Evolutionary conservation across 2,888 invertebrate genomes (phyloP).

Genomic region (Endotricha flammealis): DNA sequence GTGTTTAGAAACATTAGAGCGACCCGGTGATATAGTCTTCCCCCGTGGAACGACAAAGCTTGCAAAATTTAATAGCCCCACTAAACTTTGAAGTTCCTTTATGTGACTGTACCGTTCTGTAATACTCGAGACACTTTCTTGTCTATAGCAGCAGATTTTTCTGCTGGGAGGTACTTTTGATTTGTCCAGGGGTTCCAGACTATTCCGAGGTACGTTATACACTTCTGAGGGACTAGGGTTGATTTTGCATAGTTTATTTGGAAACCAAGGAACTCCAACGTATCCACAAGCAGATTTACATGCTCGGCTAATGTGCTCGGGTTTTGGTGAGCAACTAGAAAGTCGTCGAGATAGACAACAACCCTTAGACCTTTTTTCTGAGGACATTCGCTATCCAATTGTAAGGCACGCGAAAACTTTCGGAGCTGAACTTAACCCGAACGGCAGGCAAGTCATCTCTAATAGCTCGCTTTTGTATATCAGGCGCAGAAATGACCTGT

Average conservation of each 20-base stretch:
- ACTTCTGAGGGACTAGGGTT: background rate
- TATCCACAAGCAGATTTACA: too few species aligned
- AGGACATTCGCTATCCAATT: slow-evolving; percentile 17
- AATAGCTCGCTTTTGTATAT: slow-evolving; percentile 7
- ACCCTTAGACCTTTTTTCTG: too few species aligned
- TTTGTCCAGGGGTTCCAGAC: too few species aligned
- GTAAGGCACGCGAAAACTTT: slow-evolving; percentile 16
- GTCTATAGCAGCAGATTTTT: too few species aligned
- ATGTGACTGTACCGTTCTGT: too few species aligned
- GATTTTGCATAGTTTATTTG: slow-evolving; percentile 13
- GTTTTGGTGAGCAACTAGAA: slow-evolving; percentile 9
- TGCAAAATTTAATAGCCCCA: slow-evolving; percentile 16
- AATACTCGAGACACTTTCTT: slow-evolving; percentile 3
- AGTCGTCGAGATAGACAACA: slow-evolving; percentile 15
- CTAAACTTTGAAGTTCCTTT: too few species aligned
- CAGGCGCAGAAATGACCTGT: slow-evolving; percentile 1
- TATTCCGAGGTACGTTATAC: too few species aligned
- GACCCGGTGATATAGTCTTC: slow-evolving; percentile 11
- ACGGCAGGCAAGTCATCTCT: slow-evolving; percentile 17
- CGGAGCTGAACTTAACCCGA: slow-evolving; percentile 11
- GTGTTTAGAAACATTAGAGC: too few species aligned
- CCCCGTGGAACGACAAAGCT: slow-evolving; percentile 13
- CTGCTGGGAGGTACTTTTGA: background rate
- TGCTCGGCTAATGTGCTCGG: too few species aligned
- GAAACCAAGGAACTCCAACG: slow-evolving; percentile 12